Percentiles rank a stretch among this genome's conserved stretches.
Conservation (phyloP, 2,113 vertebrate species). For the Rousettus leschenaultii region DNA sequence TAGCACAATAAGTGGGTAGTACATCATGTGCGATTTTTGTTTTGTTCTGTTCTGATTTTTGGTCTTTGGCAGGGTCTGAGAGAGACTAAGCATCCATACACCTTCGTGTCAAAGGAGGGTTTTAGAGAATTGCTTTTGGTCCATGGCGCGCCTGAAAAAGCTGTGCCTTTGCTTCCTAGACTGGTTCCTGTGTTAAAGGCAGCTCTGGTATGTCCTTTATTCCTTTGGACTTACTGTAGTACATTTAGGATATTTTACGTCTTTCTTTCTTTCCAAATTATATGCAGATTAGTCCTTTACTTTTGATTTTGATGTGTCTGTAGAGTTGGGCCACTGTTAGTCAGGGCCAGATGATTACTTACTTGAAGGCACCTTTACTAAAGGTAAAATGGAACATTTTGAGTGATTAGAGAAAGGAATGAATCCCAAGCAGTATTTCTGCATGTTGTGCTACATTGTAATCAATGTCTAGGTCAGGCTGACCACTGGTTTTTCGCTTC, state of each 20-base stretch:
- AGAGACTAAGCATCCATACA: constrained; percentile 87
- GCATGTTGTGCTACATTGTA: background rate
- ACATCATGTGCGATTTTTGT: background rate
- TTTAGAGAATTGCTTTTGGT: constrained; percentile 85
- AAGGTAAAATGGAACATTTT: background rate
- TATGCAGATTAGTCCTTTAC: background rate
- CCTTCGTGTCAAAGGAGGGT: constrained; percentile 87
- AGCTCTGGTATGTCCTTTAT: constrained; percentile 80
- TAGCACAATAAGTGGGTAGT: background rate
- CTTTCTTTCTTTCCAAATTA: background rate
- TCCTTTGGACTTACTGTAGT: background rate
- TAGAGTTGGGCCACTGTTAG: background rate
- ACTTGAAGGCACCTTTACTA: background rate
- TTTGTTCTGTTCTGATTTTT: background rate
- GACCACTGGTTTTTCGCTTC: background rate
- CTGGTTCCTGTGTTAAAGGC: constrained; percentile 84
- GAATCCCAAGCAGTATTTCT: background rate
- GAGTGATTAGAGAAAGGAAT: background rate
- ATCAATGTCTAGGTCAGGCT: background rate
- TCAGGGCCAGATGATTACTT: background rate
- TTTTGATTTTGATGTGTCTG: background rate
- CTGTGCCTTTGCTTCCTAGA: constrained; percentile 83
- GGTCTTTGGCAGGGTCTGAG: constrained; percentile 82
- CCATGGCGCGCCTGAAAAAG: constrained; percentile 82
- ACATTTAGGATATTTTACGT: background rate